Conservation (phyloP, 35 echinoderm and acorn worm genomes). For the Ophioderma brevispina region DNA sequence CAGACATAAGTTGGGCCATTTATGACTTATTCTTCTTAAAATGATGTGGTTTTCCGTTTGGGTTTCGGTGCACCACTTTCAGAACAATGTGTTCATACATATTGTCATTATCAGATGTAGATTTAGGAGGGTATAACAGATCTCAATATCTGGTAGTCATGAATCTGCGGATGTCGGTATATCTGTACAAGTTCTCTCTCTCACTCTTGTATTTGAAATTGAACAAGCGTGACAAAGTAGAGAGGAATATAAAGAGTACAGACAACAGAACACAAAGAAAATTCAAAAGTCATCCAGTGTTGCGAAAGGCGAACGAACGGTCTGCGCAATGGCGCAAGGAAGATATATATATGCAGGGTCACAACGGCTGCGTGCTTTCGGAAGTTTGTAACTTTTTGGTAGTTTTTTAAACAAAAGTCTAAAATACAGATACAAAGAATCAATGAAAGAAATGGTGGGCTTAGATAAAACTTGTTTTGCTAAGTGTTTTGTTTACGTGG, state of each 20-base stretch:
- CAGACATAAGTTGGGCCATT: background rate
- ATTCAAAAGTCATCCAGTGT: background rate
- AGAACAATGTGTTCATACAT: too few relatives aligned
- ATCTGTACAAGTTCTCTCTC: background rate
- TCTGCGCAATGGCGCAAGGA: background rate
- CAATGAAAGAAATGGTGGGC: background rate
- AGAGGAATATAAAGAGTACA: background rate
- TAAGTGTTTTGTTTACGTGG: background rate
- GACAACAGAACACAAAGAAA: background rate
- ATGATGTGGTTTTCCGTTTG: background rate
- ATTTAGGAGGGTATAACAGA: too few relatives aligned
- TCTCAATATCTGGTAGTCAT: too few relatives aligned
- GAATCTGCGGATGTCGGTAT: background rate
- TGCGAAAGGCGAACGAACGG: background rate
- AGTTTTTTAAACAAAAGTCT: background rate
- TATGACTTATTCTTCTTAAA: background rate
- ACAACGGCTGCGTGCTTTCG: background rate
- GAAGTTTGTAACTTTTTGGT: background rate
- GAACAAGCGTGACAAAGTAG: background rate
- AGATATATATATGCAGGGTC: background rate
- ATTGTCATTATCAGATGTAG: too few relatives aligned
- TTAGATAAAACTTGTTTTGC: background rate
- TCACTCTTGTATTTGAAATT: background rate
- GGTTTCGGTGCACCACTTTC: background rate
- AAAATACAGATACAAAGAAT: background rate